Conservation (phyloP, 2,797 vertebrate genomes). For the Petrocephalus schoutedeni region DNA sequence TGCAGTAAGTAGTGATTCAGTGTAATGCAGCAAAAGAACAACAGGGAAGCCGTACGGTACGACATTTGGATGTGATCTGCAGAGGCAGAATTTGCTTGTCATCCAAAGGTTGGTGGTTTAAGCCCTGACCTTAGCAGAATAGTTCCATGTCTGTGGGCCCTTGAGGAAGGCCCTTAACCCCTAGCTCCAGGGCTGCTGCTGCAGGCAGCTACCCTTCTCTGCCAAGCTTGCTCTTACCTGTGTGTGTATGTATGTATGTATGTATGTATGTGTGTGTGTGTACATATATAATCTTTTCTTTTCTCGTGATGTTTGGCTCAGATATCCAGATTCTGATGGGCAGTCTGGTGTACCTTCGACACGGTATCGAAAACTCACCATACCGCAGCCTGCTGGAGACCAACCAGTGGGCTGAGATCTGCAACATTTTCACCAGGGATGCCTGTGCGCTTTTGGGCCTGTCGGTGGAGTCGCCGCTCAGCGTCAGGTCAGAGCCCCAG, state of each 20-base stretch:
- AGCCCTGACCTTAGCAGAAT: background rate
- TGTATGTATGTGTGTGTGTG: too few relatives aligned
- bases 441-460: conserved; percentile 82
- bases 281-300: too few relatives aligned
- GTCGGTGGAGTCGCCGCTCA: conserved; percentile 84
- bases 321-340: conserved; percentile 92
- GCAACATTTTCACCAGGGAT: conserved; percentile 83
- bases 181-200: background rate
- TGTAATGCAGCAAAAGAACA: background rate
- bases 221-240: background rate
- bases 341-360: conserved; percentile 80
- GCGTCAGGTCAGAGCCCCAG: conserved; percentile 66
- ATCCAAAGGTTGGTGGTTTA: background rate
- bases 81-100: background rate
- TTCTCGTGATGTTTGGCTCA: conserved; percentile 32
- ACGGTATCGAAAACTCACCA: conserved; percentile 83
- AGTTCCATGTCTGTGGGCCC: background rate
- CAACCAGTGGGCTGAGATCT: conserved; percentile 85
- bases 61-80: background rate
- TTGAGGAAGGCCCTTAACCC: background rate
- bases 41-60: background rate
- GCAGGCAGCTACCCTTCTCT: background rate
- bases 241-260: background rate
- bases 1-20: background rate
- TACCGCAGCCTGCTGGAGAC: conserved; percentile 79